phyloP scores from a whole-genome alignment of 1,140 invertebrate genomes.

The Drosophila eugracilis region DNA sequence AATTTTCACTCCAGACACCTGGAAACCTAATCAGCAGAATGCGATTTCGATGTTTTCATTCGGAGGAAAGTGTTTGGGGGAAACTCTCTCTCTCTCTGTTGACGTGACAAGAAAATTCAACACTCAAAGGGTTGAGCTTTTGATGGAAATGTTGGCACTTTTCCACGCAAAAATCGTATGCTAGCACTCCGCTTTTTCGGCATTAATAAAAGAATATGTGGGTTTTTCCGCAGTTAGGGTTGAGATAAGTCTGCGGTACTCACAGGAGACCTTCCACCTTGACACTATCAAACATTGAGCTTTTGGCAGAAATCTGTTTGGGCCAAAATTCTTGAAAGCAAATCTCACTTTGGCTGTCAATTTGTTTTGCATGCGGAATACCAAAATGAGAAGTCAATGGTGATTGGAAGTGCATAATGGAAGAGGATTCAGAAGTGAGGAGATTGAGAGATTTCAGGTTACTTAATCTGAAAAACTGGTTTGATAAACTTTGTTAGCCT shows the following conservation, averaged over 20 bases:
- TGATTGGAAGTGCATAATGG: neutral
- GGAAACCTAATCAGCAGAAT: conserved; percentile 39
- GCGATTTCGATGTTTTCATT: conserved; percentile 54
- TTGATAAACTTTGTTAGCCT: no score
- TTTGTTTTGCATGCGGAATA: conserved; percentile 55
- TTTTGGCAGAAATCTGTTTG: no score
- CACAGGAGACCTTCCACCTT: conserved; percentile 52
- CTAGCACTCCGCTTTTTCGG: conserved; percentile 25
- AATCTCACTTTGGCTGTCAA: conserved; percentile 43
- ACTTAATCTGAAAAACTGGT: neutral
- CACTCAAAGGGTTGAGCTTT: conserved; percentile 73
- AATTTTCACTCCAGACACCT: conserved; percentile 18
- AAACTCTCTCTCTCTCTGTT: neutral
- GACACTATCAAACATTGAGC: conserved; percentile 32
- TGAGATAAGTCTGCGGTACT: conserved; percentile 29
- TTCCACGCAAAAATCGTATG: conserved; percentile 61
- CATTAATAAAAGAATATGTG: conserved; percentile 62
- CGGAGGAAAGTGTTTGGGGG: neutral
- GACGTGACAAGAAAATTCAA: conserved; percentile 60
- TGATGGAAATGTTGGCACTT: conserved; percentile 76
- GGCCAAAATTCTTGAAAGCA: conserved; percentile 30
- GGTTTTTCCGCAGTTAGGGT: conserved; percentile 24
- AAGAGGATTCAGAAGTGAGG: neutral
- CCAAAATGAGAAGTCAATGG: conserved; percentile 22
- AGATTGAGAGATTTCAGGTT: conserved; percentile 10